Percentiles rank a stretch among this genome's conserved stretches.
Conservation (phyloP, 2,888 invertebrate genomes). For the Pecten maximus region DNA sequence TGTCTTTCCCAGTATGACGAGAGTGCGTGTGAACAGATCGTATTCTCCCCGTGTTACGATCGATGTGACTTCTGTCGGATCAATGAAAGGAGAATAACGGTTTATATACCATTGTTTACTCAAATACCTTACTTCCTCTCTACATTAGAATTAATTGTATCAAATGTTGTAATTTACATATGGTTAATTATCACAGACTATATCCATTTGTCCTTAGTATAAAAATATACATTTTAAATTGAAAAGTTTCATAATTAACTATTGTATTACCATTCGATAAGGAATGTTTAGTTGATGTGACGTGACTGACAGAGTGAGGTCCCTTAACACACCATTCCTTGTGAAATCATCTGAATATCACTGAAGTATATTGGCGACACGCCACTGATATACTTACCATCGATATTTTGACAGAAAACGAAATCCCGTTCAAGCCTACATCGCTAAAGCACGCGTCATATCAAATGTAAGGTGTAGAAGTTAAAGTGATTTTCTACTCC, state of each 20-base stretch:
- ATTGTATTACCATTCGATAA: background rate
- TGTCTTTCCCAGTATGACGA: background rate
- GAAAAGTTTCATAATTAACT: background rate
- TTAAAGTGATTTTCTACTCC: background rate
- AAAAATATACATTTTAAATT: background rate
- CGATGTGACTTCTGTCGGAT: background rate
- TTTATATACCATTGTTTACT: background rate
- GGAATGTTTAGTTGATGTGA: background rate
- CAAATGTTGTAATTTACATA: too few relatives aligned
- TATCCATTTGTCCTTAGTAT: too few relatives aligned
- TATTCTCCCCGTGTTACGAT: background rate
- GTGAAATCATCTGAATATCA: background rate
- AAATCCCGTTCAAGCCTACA: background rate
- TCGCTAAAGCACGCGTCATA: background rate
- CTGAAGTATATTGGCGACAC: background rate
- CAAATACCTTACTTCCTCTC: too few relatives aligned
- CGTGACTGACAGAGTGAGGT: background rate
- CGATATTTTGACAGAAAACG: background rate
- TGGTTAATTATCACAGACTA: too few relatives aligned
- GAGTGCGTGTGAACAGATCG: background rate
- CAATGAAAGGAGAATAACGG: background rate
- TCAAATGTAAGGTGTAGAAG: background rate
- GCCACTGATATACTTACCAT: background rate
- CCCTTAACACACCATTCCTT: background rate
- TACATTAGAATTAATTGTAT: background rate